Conservation (phyloP, 2,888 invertebrate species). For the Balanococcus diminutus region DNA sequence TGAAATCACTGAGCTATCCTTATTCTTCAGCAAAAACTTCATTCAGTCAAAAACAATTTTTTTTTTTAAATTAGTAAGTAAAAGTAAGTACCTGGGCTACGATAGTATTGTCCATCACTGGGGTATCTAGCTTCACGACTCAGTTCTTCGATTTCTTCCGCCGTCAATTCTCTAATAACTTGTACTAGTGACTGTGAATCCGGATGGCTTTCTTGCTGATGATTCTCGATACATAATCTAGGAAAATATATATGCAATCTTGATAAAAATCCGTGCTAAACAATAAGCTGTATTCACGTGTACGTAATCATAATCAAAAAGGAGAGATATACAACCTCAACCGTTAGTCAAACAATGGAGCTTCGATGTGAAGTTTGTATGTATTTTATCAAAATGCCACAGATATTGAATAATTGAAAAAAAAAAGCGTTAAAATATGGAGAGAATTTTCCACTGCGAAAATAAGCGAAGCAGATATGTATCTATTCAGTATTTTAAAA, state of each 20-base stretch:
- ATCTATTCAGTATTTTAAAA: not conserved
- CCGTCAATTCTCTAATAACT: not conserved
- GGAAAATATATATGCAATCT: not conserved
- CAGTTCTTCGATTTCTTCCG: constrained; percentile 22
- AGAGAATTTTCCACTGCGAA: not conserved
- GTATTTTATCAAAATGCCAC: no score
- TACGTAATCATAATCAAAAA: no score
- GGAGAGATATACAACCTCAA: not conserved
- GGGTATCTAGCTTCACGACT: constrained; percentile 1
- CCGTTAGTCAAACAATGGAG: not conserved
- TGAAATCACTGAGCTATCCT: not conserved
- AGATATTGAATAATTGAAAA: no score
- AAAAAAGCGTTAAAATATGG: not conserved
- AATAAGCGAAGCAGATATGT: not conserved
- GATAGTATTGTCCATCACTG: not conserved
- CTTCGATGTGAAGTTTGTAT: not conserved
- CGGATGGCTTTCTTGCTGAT: constrained; percentile 44
- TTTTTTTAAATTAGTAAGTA: not conserved
- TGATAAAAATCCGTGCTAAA: not conserved
- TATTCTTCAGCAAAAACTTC: no score
- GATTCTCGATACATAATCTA: constrained; percentile 18
- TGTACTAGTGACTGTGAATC: not conserved
- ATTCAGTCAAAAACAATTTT: not conserved
- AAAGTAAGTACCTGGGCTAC: not conserved
- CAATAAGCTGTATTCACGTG: not conserved